Percentiles rank a stretch among this genome's conserved stretches.
phyloP scores from a whole-genome alignment of 2,888 invertebrate genomes.

The Flexamia atlantica region DNA sequence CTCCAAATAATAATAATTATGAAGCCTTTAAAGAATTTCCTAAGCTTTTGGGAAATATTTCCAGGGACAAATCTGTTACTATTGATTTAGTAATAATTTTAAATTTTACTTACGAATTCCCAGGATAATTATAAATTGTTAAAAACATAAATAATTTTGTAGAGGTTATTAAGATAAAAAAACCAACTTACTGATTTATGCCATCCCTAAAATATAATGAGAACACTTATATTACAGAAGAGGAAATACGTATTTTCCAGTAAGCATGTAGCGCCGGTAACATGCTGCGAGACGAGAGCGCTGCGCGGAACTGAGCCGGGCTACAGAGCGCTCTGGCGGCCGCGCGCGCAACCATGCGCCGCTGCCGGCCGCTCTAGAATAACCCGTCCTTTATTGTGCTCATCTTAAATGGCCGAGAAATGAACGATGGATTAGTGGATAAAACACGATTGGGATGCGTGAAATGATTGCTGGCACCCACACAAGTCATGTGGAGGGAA shows the following conservation, averaged over 20 bases:
- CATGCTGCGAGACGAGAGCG: background rate
- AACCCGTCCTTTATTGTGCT: background rate
- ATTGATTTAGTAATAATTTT: too few species aligned
- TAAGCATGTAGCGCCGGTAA: background rate
- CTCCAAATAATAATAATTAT: too few species aligned
- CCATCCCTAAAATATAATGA: background rate
- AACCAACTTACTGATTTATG: background rate
- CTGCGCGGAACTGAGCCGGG: conserved; percentile 20
- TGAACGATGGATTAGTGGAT: background rate
- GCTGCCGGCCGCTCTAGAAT: background rate
- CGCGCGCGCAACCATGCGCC: background rate
- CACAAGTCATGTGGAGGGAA: too few species aligned
- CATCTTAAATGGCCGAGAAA: background rate
- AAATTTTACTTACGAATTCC: too few species aligned
- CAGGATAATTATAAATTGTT: too few species aligned
- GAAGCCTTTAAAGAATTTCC: too few species aligned
- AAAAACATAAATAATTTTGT: too few species aligned
- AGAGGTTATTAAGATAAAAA: background rate
- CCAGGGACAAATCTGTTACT: too few species aligned
- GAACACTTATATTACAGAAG: background rate
- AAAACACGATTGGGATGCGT: too few species aligned
- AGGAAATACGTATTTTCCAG: background rate
- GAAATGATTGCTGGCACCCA: too few species aligned
- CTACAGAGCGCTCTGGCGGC: background rate
- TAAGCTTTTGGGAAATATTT: too few species aligned